These are phyloP conservation scores for Dinomys branickii DNA, from an alignment of 2,113 vertebrate genomes.

Conservation along the genomic window DNA sequence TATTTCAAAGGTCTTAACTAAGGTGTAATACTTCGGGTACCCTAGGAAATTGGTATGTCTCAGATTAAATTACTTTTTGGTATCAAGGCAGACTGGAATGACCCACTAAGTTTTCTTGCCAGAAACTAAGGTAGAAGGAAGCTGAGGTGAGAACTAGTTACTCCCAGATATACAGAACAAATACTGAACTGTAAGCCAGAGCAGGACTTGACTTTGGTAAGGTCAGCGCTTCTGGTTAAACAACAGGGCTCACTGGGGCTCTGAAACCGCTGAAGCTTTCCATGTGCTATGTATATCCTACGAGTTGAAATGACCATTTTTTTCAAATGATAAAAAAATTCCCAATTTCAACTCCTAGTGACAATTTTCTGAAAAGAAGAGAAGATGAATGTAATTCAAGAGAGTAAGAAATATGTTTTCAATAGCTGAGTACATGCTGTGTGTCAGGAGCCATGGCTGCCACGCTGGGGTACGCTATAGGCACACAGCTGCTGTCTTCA, in stretches of 20 bases:
- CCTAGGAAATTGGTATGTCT: background rate
- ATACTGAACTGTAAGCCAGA: background rate
- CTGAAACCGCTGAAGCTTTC: conserved; percentile 1
- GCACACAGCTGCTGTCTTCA: background rate
- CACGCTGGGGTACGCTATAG: background rate
- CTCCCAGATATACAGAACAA: conserved; percentile 20
- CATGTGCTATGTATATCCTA: background rate
- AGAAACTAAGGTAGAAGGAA: conserved; percentile 7
- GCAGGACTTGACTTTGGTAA: background rate
- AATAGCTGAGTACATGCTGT: background rate
- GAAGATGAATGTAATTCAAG: background rate
- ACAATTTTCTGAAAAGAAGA: conserved; percentile 49
- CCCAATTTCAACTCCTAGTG: background rate
- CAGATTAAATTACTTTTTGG: conserved; percentile 11
- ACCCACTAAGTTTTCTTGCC: conserved; percentile 10
- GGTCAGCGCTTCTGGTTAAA: background rate
- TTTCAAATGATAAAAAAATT: conserved; percentile 1
- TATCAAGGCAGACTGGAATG: conserved; percentile 5
- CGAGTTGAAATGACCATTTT: background rate
- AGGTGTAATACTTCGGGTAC: background rate
- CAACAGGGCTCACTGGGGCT: background rate
- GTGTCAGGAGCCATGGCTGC: background rate
- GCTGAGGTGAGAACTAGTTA: background rate
- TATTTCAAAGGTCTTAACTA: conserved; percentile 28
- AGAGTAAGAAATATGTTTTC: background rate